Base-by-base conservation (phyloP, 2,797 vertebrate genomes). In the Platyrinchus mystaceus region DNA sequence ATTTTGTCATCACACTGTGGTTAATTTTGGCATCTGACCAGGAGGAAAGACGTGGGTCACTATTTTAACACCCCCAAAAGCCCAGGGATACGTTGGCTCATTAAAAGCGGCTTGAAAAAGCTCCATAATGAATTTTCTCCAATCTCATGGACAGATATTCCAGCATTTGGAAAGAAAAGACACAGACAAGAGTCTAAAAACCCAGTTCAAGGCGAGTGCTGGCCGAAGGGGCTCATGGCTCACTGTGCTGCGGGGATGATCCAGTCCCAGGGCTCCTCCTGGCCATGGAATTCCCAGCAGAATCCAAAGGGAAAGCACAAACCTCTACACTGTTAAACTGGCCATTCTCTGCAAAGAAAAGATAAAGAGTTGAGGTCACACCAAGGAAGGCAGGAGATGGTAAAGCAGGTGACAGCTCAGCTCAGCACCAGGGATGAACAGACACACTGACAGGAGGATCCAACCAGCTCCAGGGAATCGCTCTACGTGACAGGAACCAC, bases 331-430 rank as follows among this genome's bases (percentile, higher is more conserved):
- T 1, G 63, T 58, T 32, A 76, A 37, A 27, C 20, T 22, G 15
- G 90, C 77, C 70, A 94, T 94, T 66, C 46, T 93, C 98, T 98
- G 74, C 30, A 85, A 94, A 90, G 41, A 62, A 87, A 73, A 95
- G 81, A 97, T 2, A 69, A 86, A 87, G 1, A 16, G 78, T 2
- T 66, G 34, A 87, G 95, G 22, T 94, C 55, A 92, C 22, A 47
- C 66, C 30, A 1, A 9, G 64, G 53, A 14, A 41, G 26, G 0
- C 39, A 44, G 36, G 21, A 12, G 47, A 7, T 14, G 58, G 44
- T 6, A 22, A 8, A 59, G 24, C 69, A 70, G 37, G 75, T 47
- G 24, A 53, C 18, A 50, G 39, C 21, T 32, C 41, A 41, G 28
- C 43, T 4, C n/a, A 8, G 37, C 6, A 15, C 26, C 16, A 10